phyloP scores from a whole-genome alignment of 1,140 invertebrate species.

The Meloidogyne chitwoodi region DNA sequence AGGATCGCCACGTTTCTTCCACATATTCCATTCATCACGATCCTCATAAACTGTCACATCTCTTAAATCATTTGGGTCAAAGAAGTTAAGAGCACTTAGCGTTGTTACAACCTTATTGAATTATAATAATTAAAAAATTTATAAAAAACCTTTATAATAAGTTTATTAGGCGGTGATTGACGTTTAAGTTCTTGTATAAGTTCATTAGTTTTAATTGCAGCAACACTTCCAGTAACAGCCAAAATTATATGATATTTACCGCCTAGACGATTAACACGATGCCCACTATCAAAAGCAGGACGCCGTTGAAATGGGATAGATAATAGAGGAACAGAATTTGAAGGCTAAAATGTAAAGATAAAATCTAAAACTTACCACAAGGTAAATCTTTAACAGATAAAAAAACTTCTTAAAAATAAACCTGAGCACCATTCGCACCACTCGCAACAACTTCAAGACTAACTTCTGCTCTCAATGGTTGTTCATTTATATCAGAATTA shows the following conservation, averaged over 20 bases:
- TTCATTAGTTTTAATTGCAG: constrained; percentile 76
- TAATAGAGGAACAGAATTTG: background rate
- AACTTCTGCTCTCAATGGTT: background rate
- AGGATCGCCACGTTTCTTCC: constrained; percentile 84
- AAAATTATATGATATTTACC: constrained; percentile 67
- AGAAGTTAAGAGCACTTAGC: constrained; percentile 79
- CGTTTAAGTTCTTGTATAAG: constrained; percentile 67
- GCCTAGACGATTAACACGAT: constrained; percentile 19
- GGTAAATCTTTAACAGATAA: too few relatives aligned
- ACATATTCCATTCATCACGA: constrained; percentile 83
- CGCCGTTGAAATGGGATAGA: background rate
- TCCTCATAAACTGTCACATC: constrained; percentile 72
- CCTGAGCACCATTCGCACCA: background rate
- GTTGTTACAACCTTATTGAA: constrained; percentile 72
- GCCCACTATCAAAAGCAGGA: constrained; percentile 32
- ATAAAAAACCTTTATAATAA: constrained; percentile 48
- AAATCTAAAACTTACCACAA: background rate
- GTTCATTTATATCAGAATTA: background rate
- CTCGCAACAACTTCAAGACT: background rate
- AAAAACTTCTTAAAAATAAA: background rate
- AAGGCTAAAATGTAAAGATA: background rate
- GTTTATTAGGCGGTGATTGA: constrained; percentile 35
- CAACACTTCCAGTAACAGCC: constrained; percentile 84
- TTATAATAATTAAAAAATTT: constrained; percentile 9
- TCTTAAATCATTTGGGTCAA: constrained; percentile 68